Conservation (phyloP, 2,797 vertebrate genomes). For the Gastrophryne carolinensis region DNA sequence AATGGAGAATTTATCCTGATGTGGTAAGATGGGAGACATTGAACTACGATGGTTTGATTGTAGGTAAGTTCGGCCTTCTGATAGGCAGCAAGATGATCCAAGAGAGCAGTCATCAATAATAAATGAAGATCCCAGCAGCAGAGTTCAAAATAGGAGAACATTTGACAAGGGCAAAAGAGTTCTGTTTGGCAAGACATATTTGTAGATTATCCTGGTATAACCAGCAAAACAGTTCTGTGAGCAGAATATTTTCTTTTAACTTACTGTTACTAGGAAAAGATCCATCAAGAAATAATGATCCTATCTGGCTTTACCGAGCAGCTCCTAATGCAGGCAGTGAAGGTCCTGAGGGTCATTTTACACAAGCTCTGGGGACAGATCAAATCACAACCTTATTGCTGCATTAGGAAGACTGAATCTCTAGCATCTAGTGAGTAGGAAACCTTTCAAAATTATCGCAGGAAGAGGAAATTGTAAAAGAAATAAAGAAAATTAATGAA, state of each 20-base stretch:
- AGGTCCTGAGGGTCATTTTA: constrained; percentile 50
- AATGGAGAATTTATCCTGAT: neutral
- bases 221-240: neutral
- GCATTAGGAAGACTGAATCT: constrained; percentile 44
- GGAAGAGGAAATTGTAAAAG: neutral
- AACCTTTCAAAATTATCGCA: neutral
- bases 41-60: constrained; percentile 15
- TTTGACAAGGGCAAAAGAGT: neutral
- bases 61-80: constrained; percentile 19
- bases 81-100: constrained; percentile 37
- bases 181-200: neutral
- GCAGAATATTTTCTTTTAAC: neutral
- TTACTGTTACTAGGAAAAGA: neutral
- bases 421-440: constrained; percentile 5
- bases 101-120: constrained; percentile 45
- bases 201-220: neutral
- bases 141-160: neutral
- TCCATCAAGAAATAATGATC: constrained; percentile 22
- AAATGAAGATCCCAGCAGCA: constrained; percentile 42
- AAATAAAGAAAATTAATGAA: no score
- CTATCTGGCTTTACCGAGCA: constrained; percentile 32
- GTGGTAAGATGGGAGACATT: constrained; percentile 4
- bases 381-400: constrained; percentile 43
- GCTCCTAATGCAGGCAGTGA: constrained; percentile 40
- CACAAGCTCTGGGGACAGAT: constrained; percentile 46